Evolutionary conservation across 2,113 vertebrate genomes (phyloP), one percentile per base, ranked within the genome.

Genomic region (Python bivittatus): DNA sequence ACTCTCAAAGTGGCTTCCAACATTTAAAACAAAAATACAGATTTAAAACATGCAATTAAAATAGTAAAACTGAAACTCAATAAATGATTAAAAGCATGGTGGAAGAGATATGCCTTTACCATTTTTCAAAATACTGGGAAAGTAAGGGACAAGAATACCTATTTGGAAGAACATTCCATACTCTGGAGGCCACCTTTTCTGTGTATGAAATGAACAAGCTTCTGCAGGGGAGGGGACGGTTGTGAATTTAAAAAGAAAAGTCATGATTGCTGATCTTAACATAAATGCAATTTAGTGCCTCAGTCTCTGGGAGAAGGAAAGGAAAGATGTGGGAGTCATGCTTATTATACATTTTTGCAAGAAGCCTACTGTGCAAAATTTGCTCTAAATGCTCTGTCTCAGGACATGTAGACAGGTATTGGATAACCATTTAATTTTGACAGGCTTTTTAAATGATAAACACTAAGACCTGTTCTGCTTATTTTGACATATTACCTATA

Each of bases 301-400:
- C 54, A 22, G 2, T 29, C 23, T 56, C 1, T 42, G 64, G 61
- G 1, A 0, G 1, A 1, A 72, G 12, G 33, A 53, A 1, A 58
- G 0, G 25, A 84, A 2, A 48, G 64, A 44, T 57, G 7, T 84
- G 0, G 11, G 27, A n/a, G 0, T 0, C n/a, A n/a, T 15, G 15
- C 23, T 33, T 88, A 33, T 90, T 57, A 86, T 33, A 0, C 56
- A 68, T 44, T 54, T 29, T 38, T 8, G 61, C 22, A 25, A 33
- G 54, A 38, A 52, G 48, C 11, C 4, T 57, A 20, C 3, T 0
- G 44, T 87, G 85, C 54, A 95, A 13, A 44, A 79, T 54, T 88
- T 11, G 6, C 60, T 85, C 60, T 72, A 38, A 90, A 92, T 89
- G 44, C n/a, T 86, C 38, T 22, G 6, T 8, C 9, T 56, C 22